Base-by-base conservation (phyloP, 2,113 vertebrate genomes). In the Pica pica region DNA sequence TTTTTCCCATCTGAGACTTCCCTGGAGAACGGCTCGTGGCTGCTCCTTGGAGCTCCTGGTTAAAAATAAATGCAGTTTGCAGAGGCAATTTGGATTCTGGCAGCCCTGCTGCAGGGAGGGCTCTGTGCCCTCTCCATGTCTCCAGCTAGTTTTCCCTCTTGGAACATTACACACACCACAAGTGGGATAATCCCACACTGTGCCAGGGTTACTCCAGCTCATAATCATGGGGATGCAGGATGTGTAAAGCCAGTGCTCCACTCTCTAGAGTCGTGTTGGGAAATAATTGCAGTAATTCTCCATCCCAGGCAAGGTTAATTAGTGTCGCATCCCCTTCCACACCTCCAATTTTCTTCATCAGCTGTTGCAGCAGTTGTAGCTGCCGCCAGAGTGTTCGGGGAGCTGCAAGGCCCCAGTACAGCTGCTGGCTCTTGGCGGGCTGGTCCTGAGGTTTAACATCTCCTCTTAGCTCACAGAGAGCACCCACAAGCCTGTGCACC, bases 281-380 rank as follows among this genome's bases (percentile, higher is more conserved):
- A 91, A 95, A 80, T 85, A 90, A 95, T 80, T 95, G 59, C 59
- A 63, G 46, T 31, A 69, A 94, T 93, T 95, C 74, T 88, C 91
- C 47, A 70, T 37, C 50, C 35, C 55, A 80, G 24, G 9, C 50
- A 77, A 93, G 84, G 75, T 94, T 95, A 93, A 94, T 90, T 76
- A 90, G 13, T 24, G 59, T 8, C 44, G 8, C 30, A 65, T 67
- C 42, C 46, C 50, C 55, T 79, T 94, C 82, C 42, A 80, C 17
- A 77, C 81, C 50, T 63, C 82, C 23, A 70, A 31, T 85, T 95
- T 91, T 83, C 55, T 53, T 86, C 42, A 49, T 44, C 71, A 18
- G 42, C 42, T 44, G 16, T 44, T 44, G 42, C 42, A 44, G 42
- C 17, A 16, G 42, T 17, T 42, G 42, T 42, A 42, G 42, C 42